A percentile compares a stretch with the other conserved stretches of the same genome.
These are phyloP conservation scores for Leuciscus waleckii DNA, from an alignment of 2,797 vertebrate genomes.

Conservation along the genomic window DNA sequence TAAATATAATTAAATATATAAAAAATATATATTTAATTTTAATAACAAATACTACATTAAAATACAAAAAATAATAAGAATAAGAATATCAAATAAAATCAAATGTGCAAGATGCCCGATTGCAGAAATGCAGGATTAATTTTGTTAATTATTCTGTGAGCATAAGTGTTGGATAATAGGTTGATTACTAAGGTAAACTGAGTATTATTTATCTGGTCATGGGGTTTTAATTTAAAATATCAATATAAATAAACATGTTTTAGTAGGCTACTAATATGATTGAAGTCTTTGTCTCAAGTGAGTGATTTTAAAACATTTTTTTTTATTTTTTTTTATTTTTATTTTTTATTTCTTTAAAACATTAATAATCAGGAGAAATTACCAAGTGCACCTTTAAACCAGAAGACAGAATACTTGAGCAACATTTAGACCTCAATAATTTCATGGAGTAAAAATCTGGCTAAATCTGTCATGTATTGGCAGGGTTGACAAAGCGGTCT, in stretches of 20 bases:
- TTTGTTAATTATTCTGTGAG: neutral
- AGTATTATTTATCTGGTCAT: neutral
- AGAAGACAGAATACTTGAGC: slow-evolving; percentile 16
- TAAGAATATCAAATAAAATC: neutral
- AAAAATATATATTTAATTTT: too few species aligned
- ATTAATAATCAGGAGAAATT: neutral
- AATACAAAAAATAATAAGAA: neutral
- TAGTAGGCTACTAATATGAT: neutral
- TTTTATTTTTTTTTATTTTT: neutral
- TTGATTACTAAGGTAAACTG: neutral
- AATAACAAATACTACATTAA: neutral
- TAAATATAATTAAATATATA: too few species aligned
- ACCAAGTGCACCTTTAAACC: neutral
- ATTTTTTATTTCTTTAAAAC: neutral
- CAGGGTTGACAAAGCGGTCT: slow-evolving; percentile 20
- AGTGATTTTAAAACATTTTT: neutral
- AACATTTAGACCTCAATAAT: slow-evolving; percentile 31
- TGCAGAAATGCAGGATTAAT: neutral
- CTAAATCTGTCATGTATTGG: slow-evolving; percentile 42
- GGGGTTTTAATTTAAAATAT: neutral
- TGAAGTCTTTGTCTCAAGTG: neutral
- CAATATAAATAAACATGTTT: neutral
- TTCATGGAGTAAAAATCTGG: slow-evolving; percentile 16
- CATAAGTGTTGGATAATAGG: neutral
- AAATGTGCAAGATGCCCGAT: neutral